Evolutionary conservation across 2,797 vertebrate species (phyloP).

Genomic region (Microctenopoma lineatum): DNA sequence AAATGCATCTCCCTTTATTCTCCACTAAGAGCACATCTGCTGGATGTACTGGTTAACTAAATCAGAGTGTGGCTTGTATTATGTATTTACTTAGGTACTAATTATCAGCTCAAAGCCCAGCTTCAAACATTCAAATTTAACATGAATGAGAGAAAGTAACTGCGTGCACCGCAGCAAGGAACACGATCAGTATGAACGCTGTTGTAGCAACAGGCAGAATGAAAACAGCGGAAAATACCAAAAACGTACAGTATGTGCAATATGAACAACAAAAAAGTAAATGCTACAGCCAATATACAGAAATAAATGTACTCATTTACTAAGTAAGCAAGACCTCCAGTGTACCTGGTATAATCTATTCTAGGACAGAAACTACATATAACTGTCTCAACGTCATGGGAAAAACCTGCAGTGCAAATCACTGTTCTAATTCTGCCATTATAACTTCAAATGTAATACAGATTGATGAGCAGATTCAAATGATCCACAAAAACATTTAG

Average conservation of each 20-base stretch:
- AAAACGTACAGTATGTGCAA: not conserved
- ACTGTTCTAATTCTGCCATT: slow-evolving; percentile 17
- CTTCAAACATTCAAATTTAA: not conserved
- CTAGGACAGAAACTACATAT: not conserved
- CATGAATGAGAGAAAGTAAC: not conserved
- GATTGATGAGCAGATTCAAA: slow-evolving; percentile 28
- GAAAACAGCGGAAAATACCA: not conserved
- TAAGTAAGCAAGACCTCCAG: not conserved
- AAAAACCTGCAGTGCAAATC: not conserved
- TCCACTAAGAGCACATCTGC: not conserved
- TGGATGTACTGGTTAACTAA: not conserved
- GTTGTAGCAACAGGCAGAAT: not conserved
- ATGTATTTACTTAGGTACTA: not conserved
- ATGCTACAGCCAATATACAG: not conserved
- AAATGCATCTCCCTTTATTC: not conserved
- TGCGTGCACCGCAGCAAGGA: not conserved
- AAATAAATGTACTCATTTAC: not conserved
- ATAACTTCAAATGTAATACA: not conserved
- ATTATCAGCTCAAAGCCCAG: not conserved
- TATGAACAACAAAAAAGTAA: not conserved
- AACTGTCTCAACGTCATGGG: not conserved
- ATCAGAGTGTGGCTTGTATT: not conserved
- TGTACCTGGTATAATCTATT: not conserved
- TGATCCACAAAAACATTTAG: slow-evolving; percentile 4
- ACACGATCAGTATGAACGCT: not conserved